Base-by-base conservation (phyloP, 2,113 vertebrate species). In the Oryzias melastigma region DNA sequence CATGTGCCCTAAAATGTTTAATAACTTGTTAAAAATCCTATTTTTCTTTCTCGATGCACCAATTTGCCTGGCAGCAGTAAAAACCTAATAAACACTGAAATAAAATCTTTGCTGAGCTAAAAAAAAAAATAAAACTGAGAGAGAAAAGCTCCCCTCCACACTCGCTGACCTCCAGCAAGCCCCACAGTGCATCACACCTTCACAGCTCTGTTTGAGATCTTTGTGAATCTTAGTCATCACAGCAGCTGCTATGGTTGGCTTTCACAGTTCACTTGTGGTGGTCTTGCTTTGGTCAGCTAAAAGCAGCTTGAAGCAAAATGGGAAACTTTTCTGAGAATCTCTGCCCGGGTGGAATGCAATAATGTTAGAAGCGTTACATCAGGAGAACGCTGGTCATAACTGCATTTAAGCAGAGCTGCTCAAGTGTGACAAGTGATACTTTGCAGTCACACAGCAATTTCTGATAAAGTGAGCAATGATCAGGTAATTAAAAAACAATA, bases 251-350 rank as follows among this genome's bases (percentile, higher is more conserved):
- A 62, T 46, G 42, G 14, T 18, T 0, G 46, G 58, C 19, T 58
- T 79, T 44, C 54, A 61, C 56, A 71, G 47, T 64, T 73, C 57
- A 50, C 69, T 79, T 5, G 35, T 53, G 65, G 69, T 73, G 25
- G n/a, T 4, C 49, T 58, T 42, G 16, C 13, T 1, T 55, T 45
- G 57, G 46, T 52, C 47, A 54, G 55, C 47, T 62, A 22, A 50
- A 35, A 58, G 58, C 62, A 73, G 65, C 68, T 62, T 65, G 35
- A 63, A 64, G 50, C 61, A 43, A 14, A 68, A 18, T 20, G 27
- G 27, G 62, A 15, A 46, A 55, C 43, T 46, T 51, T 8, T 43
- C 49, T 57, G 17, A 19, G 17, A 58, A 52, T 10, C 35, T 54
- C 15, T 24, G 22, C 46, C 49, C 61, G 20, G 13, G 43, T 50